Percentiles rank a stretch among this genome's conserved stretches.
Conservation (phyloP, 2,888 invertebrate genomes). For the Chydorus sphaericus region DNA sequence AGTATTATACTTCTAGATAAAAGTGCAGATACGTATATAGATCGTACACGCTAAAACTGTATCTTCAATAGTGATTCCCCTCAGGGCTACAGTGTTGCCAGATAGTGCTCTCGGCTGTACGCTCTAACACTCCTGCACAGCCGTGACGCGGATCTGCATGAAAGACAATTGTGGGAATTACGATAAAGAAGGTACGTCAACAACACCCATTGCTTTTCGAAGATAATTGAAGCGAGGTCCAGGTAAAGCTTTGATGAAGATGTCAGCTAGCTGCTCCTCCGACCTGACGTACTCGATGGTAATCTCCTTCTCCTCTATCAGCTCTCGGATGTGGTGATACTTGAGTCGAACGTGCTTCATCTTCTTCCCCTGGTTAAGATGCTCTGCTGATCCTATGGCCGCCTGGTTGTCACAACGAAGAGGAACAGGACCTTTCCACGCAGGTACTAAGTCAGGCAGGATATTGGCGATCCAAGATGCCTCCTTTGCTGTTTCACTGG, state of each 20-base stretch:
- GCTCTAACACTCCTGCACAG: too few species aligned
- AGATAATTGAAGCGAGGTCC: neutral
- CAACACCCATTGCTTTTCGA: neutral
- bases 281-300: neutral
- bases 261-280: neutral
- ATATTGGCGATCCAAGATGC: neutral
- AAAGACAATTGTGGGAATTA: too few species aligned
- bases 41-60: too few species aligned
- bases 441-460: neutral
- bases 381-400: neutral
- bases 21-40: too few species aligned
- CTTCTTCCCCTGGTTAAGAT: neutral
- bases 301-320: neutral
- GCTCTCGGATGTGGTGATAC: conserved; percentile 3
- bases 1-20: too few species aligned
- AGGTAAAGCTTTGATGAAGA: neutral
- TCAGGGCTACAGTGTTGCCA: too few species aligned
- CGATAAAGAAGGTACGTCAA: too few species aligned
- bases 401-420: neutral
- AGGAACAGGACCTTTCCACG: neutral
- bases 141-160: too few species aligned
- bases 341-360: neutral
- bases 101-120: too few species aligned
- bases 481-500: neutral
- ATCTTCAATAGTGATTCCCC: too few species aligned